Percentiles rank a stretch among this genome's conserved stretches.
phyloP scores from a whole-genome alignment of 2,113 vertebrate species.

The Caloenas nicobarica region DNA sequence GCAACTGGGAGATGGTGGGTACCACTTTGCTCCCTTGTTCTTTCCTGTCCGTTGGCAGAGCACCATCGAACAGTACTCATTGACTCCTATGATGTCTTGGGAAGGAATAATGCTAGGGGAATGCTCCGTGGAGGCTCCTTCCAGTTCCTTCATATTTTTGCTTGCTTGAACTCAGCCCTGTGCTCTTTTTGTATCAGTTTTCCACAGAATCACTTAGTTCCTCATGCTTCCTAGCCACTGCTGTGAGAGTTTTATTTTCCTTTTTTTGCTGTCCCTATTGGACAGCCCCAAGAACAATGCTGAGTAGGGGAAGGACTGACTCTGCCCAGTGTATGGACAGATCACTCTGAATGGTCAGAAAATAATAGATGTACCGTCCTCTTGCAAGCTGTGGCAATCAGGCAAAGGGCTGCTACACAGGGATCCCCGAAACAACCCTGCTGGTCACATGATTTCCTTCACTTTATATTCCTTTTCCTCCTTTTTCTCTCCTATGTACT shows the following conservation, averaged over 20 bases:
- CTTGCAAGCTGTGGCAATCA: background rate
- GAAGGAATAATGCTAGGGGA: background rate
- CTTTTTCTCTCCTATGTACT: background rate
- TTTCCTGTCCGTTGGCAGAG: background rate
- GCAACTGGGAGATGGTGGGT: background rate
- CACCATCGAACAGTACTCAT: background rate
- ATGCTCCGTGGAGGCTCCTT: background rate
- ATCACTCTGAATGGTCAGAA: background rate
- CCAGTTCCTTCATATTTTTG: background rate
- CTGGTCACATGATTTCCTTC: background rate
- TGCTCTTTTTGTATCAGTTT: background rate
- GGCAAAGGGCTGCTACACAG: background rate
- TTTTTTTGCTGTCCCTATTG: background rate
- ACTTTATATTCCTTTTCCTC: background rate
- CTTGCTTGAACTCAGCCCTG: background rate
- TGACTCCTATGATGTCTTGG: background rate
- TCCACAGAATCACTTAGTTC: background rate
- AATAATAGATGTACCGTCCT: background rate
- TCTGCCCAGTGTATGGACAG: background rate
- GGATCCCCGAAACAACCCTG: background rate
- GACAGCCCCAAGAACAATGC: background rate
- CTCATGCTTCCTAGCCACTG: background rate
- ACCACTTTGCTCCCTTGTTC: background rate
- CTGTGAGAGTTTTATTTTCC: background rate
- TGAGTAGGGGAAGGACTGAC: background rate